A percentile compares a stretch with the other conserved stretches of the same genome.
phyloP scores from a whole-genome alignment of 1,140 invertebrate genomes.

The Anoplophora glabripennis region DNA sequence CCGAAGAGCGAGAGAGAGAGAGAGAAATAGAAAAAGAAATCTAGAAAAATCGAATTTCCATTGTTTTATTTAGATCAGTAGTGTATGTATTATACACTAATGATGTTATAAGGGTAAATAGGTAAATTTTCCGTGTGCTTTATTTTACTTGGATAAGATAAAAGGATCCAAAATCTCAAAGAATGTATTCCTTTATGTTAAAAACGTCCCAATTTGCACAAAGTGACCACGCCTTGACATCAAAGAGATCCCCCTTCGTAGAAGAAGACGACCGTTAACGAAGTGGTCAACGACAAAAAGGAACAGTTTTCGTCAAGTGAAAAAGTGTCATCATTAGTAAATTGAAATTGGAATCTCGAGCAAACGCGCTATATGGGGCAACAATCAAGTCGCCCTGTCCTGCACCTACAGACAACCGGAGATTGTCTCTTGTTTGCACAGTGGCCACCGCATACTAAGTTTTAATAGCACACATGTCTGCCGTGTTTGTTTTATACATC shows the following conservation, averaged over 20 bases:
- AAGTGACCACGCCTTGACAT: constrained; percentile 13
- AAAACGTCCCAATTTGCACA: too few species aligned
- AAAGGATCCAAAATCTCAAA: background rate
- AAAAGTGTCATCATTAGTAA: background rate
- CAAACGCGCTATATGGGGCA: constrained; percentile 11
- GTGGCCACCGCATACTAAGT: constrained; percentile 23
- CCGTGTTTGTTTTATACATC: constrained; percentile 28
- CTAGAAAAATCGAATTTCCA: too few species aligned
- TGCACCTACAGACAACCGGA: constrained; percentile 26
- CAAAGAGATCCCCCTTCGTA: constrained; percentile 6
- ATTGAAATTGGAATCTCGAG: background rate
- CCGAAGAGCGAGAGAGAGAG: too few species aligned
- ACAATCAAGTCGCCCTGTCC: constrained; percentile 10
- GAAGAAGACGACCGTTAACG: constrained; percentile 12
- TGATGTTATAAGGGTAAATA: too few species aligned
- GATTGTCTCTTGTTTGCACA: constrained; percentile 35
- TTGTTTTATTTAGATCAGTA: too few species aligned
- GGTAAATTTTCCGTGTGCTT: too few species aligned
- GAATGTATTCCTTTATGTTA: too few species aligned
- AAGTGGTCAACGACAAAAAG: constrained; percentile 3
- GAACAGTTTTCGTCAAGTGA: background rate
- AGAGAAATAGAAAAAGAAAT: too few species aligned
- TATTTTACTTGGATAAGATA: too few species aligned
- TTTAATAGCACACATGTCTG: constrained; percentile 33
- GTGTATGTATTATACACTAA: too few species aligned